These are phyloP conservation scores for Neoascia interrupta DNA, from an alignment of 2,888 invertebrate genomes.

Conservation along the genomic window DNA sequence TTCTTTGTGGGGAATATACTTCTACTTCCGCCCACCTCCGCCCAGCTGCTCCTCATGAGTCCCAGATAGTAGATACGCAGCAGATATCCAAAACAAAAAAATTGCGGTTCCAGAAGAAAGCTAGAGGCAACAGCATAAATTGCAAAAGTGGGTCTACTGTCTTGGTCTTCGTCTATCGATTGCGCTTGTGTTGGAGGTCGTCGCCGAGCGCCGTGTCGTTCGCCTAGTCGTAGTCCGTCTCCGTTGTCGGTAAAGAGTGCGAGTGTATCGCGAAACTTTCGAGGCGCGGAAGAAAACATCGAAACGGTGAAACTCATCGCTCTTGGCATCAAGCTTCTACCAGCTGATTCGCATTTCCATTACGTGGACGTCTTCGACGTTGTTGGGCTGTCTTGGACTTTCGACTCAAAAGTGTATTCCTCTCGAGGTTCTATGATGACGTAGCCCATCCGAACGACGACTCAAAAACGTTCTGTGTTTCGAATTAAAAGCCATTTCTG, in stretches of 20 bases:
- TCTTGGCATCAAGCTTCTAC: constrained; percentile 18
- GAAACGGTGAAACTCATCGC: constrained; percentile 18
- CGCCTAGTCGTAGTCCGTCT: constrained; percentile 13
- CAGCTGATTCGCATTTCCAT: constrained; percentile 13
- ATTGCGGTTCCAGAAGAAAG: neutral
- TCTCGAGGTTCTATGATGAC: constrained; percentile 19
- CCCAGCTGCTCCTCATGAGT: too few relatives aligned
- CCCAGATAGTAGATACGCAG: too few relatives aligned
- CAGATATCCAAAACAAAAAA: too few relatives aligned
- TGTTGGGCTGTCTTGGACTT: constrained; percentile 29
- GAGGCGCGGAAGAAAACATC: constrained; percentile 23
- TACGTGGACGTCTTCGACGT: constrained; percentile 32
- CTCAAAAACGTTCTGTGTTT: neutral
- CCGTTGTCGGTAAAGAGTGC: too few relatives aligned
- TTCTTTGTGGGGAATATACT: neutral
- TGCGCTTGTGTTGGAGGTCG: constrained; percentile 14
- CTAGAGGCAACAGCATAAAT: neutral
- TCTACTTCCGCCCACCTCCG: neutral
- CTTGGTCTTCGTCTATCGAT: constrained; percentile 2
- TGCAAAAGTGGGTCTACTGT: neutral
- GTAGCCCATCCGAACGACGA: constrained; percentile 27
- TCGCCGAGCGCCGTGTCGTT: neutral
- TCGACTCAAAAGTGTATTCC: neutral
- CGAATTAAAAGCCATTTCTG: neutral
- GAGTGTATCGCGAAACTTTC: constrained; percentile 4